phyloP scores from a whole-genome alignment of 2,113 vertebrate genomes.

The Sylvietta virens region DNA sequence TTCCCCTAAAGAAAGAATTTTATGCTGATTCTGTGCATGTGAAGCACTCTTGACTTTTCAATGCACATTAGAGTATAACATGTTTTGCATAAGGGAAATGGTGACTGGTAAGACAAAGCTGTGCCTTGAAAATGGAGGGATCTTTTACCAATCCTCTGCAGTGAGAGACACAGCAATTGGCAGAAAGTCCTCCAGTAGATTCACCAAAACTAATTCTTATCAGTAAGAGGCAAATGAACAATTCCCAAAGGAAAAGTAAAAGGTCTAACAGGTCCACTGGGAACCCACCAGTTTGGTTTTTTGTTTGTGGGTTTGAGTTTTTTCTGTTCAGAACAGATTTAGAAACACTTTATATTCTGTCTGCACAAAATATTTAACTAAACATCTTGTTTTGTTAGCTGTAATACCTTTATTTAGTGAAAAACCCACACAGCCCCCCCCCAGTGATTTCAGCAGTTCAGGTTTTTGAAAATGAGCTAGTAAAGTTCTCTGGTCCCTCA shows the following conservation, averaged over 20 bases:
- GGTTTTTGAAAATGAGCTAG: background rate
- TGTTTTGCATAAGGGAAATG: background rate
- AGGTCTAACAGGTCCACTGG: background rate
- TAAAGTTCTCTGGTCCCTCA: slow-evolving; percentile 28
- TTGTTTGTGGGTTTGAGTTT: background rate
- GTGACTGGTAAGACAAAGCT: background rate
- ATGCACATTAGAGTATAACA: background rate
- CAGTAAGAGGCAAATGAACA: background rate
- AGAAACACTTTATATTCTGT: background rate
- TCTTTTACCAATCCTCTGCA: background rate
- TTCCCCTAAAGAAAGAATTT: background rate
- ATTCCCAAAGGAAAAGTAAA: background rate
- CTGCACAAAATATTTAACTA: slow-evolving; percentile 26
- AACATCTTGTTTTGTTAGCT: background rate
- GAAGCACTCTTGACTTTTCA: background rate
- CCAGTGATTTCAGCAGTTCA: slow-evolving; percentile 15
- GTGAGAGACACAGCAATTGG: background rate
- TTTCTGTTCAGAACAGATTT: background rate
- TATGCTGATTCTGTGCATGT: background rate
- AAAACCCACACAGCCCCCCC: background rate
- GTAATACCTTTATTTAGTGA: background rate
- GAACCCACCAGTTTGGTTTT: background rate
- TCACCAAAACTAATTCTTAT: background rate
- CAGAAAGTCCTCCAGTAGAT: background rate
- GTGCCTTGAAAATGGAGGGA: background rate